These are phyloP conservation scores for Aleiodes alternator DNA, from an alignment of 2,888 invertebrate genomes.

Conservation along the genomic window DNA sequence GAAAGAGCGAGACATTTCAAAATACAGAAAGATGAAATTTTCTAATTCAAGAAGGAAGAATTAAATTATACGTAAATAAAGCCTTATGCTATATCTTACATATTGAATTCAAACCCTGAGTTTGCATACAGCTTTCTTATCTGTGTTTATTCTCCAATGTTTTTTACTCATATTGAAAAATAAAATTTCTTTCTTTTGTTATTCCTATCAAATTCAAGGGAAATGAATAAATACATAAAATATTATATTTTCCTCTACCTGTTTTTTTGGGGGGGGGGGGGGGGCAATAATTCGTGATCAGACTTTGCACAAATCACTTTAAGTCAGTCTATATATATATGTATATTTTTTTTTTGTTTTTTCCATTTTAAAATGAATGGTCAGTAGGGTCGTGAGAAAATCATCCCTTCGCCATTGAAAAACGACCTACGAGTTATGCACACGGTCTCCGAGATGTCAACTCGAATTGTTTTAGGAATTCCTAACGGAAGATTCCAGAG, in stretches of 20 bases:
- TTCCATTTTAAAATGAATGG: conserved; percentile 9
- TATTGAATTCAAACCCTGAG: no score
- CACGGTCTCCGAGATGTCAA: conserved; percentile 64
- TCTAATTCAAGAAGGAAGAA: no score
- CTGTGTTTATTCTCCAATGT: not conserved
- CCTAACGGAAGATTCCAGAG: conserved; percentile 64
- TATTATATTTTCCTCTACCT: not conserved
- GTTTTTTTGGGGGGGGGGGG: conserved; percentile 53
- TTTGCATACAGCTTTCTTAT: not conserved
- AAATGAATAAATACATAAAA: not conserved
- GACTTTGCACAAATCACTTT: conserved; percentile 67
- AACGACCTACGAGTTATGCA: conserved; percentile 50
- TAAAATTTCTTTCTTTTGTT: not conserved
- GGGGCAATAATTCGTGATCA: conserved; percentile 59
- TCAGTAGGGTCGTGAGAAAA: conserved; percentile 64
- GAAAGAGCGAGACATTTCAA: no score
- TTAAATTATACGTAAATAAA: no score
- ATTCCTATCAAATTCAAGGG: not conserved
- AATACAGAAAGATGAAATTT: no score
- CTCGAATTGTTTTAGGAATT: conserved; percentile 72
- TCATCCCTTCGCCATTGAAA: conserved; percentile 55
- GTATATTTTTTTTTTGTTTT: conserved; percentile 10
- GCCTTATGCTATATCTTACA: no score
- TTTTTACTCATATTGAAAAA: not conserved
- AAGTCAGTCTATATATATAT: conserved; percentile 18